Evolutionary conservation across 2,888 invertebrate genomes (phyloP), one percentile per base, ranked within the genome.

Genomic region (Ametastegia equiseti): DNA sequence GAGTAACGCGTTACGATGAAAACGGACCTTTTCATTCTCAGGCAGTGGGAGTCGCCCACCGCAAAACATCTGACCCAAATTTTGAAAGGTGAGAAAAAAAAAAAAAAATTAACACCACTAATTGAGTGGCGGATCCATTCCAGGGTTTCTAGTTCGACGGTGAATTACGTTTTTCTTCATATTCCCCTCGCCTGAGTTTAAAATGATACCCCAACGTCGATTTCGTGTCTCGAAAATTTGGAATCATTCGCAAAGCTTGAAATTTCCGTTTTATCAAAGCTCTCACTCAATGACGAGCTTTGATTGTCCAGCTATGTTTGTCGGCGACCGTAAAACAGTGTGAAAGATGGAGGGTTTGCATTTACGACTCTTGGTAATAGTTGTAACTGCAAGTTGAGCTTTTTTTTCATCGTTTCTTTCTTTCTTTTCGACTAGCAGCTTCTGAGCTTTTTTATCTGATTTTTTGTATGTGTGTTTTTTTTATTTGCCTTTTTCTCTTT

Each of bases 331-430:
- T 27, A 39, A 65, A 65, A 9, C 65, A 65, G 9, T 19, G 23
- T 23, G 36, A 65, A 19, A 19, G 9, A 65, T 11, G 30, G 15
- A 30, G 30, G 15, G 30, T 33, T 15, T 2, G 65, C 65, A 36
- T 65, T 36, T 65, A 65, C 39, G 33, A 65, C 19, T n/a, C 39
- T 65, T 39, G 19, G 65, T 36, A 65, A 39, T 33, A 65, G 65
- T 39, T 65, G n/a, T 39, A 11, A 19, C 65, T 36, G n/a, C 65
- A 36, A 3, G 30, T 33, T 33, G 7, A n/a, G 36, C n/a, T 19
- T 65, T 65, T 36, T 19, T 19, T n/a, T n/a, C n/a, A n/a, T n/a
- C n/a, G n/a, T 9, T 0, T 36, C 3, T 11, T 2, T 60, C 30
- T 60, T 60, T 5, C 60, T 30, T 27, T 13, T 27, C 30, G 5